Conservation (phyloP, 2,113 vertebrate genomes). For the Orycteropus afer region DNA sequence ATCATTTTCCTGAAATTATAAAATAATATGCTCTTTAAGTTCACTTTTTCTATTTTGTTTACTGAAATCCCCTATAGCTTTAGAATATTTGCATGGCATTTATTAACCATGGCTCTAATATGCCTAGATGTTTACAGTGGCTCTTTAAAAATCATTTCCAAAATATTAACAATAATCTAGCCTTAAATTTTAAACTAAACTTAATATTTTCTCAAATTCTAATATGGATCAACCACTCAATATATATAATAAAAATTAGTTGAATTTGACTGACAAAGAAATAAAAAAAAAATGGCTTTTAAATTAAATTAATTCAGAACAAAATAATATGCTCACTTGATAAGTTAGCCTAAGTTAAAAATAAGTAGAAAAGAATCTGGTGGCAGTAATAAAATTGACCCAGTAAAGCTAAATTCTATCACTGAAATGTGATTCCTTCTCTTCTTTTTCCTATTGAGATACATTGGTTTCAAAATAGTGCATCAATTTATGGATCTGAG, state of each 20-base stretch:
- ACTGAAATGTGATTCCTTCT: background rate
- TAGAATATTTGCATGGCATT: background rate
- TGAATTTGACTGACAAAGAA: background rate
- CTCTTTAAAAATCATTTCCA: background rate
- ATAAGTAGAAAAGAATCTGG: background rate
- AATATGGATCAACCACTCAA: background rate
- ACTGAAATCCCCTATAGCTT: background rate
- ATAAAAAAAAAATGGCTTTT: background rate
- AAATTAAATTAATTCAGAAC: background rate
- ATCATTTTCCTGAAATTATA: background rate
- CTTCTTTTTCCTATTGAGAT: background rate
- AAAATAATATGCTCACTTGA: background rate
- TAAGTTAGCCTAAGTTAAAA: constrained; percentile 3
- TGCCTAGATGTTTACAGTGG: background rate
- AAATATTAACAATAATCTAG: background rate
- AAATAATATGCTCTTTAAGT: background rate
- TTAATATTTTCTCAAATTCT: background rate
- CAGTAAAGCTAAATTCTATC: background rate
- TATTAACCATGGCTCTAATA: background rate
- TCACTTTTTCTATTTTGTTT: background rate
- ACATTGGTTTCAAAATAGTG: background rate
- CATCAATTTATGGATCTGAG: background rate
- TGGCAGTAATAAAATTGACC: background rate
- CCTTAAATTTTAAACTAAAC: background rate
- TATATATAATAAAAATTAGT: background rate